Evolutionary conservation across 2,888 invertebrate genomes (phyloP).

Genomic region (Cantharis rufa): DNA sequence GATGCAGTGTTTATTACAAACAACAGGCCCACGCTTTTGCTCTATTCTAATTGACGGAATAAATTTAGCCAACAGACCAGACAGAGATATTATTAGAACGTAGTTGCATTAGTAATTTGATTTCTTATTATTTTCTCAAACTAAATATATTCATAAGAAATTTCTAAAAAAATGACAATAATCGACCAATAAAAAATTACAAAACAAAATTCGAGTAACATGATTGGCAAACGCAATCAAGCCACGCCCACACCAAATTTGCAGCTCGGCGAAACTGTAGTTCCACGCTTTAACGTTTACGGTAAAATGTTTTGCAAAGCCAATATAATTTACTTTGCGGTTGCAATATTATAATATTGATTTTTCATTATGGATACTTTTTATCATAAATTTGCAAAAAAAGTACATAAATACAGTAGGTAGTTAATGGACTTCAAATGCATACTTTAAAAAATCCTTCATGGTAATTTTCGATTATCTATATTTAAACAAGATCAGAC

Average conservation of each 20-base stretch:
- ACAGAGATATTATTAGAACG: not conserved
- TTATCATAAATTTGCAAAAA: not conserved
- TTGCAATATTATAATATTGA: not conserved
- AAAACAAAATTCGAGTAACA: not conserved
- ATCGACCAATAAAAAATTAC: not conserved
- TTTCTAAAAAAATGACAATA: too few relatives aligned
- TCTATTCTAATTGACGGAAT: not conserved
- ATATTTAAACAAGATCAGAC: not conserved
- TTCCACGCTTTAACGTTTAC: not conserved
- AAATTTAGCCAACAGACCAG: not conserved
- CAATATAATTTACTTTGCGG: not conserved
- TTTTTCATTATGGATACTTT: not conserved
- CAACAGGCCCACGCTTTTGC: not conserved
- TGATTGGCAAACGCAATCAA: not conserved
- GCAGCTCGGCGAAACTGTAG: not conserved
- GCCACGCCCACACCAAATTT: not conserved
- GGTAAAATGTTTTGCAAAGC: not conserved
- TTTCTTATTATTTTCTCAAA: not conserved
- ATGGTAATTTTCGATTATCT: not conserved
- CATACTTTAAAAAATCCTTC: not conserved
- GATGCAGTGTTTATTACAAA: not conserved
- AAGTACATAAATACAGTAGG: not conserved
- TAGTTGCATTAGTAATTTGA: not conserved
- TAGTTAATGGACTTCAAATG: not conserved
- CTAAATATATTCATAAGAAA: not conserved